Evolutionary conservation across 2,113 vertebrate species (phyloP).

Genomic region (Trogon melanurus): DNA sequence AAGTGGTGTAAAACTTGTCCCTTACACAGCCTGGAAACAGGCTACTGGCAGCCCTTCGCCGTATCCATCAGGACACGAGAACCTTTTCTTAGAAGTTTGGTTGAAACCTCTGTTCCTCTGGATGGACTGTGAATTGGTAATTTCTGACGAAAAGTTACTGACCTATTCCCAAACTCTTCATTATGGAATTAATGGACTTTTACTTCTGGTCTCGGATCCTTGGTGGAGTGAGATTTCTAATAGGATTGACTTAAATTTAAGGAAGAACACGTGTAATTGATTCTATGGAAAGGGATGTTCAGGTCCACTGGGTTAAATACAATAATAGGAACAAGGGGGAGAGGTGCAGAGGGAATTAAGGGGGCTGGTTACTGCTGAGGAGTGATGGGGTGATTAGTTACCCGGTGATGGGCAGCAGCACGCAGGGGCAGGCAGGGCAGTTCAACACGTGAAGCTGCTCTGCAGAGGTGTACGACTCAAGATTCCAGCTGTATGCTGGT

Average conservation of each 20-base stretch:
- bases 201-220: neutral
- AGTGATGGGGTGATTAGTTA: neutral
- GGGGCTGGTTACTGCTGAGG: neutral
- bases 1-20: neutral
- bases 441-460: rapidly evolving
- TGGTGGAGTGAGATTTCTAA: neutral
- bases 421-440: rapidly evolving
- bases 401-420: neutral
- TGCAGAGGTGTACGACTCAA: rapidly evolving
- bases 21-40: rapidly evolving
- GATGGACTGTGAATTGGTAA: neutral
- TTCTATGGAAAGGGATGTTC: neutral
- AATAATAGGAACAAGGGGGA: neutral
- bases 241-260: neutral
- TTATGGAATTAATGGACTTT: neutral
- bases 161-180: neutral
- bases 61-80: neutral
- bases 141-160: neutral
- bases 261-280: neutral
- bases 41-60: neutral
- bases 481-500: neutral
- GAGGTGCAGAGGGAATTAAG: neutral
- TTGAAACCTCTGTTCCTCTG: neutral
- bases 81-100: neutral
- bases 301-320: neutral